Evolutionary conservation across 2,888 invertebrate species (phyloP).

Genomic region (Alcis repandata): DNA sequence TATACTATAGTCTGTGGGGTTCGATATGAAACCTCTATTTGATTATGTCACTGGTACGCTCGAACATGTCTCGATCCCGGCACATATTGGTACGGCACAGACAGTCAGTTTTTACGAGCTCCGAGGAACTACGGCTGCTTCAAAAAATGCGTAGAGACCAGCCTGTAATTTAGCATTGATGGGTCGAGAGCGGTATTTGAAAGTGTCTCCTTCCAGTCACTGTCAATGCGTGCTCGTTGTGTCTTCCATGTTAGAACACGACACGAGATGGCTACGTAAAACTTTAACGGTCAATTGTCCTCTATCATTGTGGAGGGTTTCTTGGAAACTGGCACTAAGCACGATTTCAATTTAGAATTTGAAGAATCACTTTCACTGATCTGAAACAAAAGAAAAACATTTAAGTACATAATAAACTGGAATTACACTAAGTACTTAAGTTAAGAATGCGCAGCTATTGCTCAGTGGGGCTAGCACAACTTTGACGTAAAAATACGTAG

Average conservation of each 20-base stretch:
- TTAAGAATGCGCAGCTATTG: no score
- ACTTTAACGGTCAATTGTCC: slow-evolving; percentile 68
- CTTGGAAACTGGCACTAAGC: slow-evolving; percentile 18
- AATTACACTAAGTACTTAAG: not conserved
- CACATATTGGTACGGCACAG: slow-evolving; percentile 87
- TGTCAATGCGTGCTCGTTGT: slow-evolving; percentile 53
- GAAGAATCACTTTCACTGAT: slow-evolving; percentile 38
- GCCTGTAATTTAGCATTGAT: slow-evolving; percentile 96
- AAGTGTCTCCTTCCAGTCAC: slow-evolving; percentile 67
- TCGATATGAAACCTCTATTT: slow-evolving; percentile 67
- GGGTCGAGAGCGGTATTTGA: slow-evolving; percentile 70
- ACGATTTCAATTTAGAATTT: slow-evolving; percentile 17
- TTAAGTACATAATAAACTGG: not conserved
- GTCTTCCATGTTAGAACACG: slow-evolving; percentile 37
- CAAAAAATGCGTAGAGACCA: slow-evolving; percentile 96
- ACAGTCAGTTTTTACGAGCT: slow-evolving; percentile 59
- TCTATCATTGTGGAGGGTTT: slow-evolving; percentile 68
- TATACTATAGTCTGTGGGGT: slow-evolving; percentile 53
- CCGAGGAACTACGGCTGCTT: slow-evolving; percentile 93
- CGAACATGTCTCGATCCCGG: slow-evolving; percentile 91
- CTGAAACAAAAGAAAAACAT: slow-evolving; percentile 60
- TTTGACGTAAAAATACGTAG: no score
- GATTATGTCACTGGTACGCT: slow-evolving; percentile 76
- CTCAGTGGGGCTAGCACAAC: no score
- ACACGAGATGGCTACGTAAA: slow-evolving; percentile 35